Base-by-base conservation (phyloP, 1,140 invertebrate species). In the Myzus persicae region DNA sequence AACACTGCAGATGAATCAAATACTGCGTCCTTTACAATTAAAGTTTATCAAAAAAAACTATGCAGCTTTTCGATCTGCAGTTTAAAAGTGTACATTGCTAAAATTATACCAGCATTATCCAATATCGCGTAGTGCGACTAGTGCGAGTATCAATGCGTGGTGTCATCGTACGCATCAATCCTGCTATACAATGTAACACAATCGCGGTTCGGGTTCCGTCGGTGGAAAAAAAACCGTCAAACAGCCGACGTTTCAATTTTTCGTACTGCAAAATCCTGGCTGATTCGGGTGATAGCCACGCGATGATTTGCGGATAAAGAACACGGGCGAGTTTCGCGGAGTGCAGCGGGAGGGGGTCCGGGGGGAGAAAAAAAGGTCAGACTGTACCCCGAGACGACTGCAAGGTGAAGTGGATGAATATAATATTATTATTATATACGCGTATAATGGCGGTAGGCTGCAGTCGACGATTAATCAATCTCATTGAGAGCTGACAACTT, bases 401-500 rank as follows among this genome's bases (percentile, higher is more conserved):
- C 9, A 14, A 24, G 44, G 87, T 46, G 46, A 46, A 11, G 59
- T 11, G 90, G 42, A 46, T 40, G 67, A 76, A 76, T 76, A 76
- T 76, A n/a, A 76, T 76, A 67, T n/a, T n/a, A 67, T 67, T 67
- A 67, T 59, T 59, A 59, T 59, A 18, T 67, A 67, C n/a, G 36
- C 59, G 59, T 76, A 76, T 76, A 76, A 76, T 24, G n/a, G 59
- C 20, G 36, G 90, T 81, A 26, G 59, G 40, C 8, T 51, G 59
- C 46, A 40, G 91, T 84, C 76, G 18, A 92, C 91, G 76, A 93
- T 93, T 93, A 93, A 93, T 93, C 91, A 93, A 93, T 93, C 91
- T 93, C 91, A 93, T 93, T 54, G 91, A 51, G 36, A 82, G 36
- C 91, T 85, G 91, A 93, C 91, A 93, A 93, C 91, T 93, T 93